Base-by-base conservation (phyloP, 2,113 vertebrate species). In the Okapia johnstoni region DNA sequence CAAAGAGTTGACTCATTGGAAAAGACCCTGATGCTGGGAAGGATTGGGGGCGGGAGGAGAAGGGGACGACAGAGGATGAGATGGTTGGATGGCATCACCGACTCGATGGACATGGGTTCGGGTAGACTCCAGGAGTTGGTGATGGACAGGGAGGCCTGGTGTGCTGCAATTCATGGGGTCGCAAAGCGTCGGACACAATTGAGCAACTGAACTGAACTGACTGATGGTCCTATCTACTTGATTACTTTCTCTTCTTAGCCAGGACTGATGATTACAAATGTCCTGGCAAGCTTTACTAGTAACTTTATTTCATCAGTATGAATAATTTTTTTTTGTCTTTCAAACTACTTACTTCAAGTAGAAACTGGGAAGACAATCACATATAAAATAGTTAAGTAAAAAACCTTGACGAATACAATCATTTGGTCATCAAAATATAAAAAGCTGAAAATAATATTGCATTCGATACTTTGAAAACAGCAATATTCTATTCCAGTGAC, bases 321-420 rank as follows among this genome's bases (percentile, higher is more conserved):
- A 52, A 43, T 94, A 86, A 55, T 7, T 50, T 60, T 93, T 81
- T 70, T 58, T 60, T 60, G 58, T 26, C 48, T 91, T 96, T 92
- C n/a, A 97, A 96, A 96, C 13, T 96, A 90, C 92, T 97, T 96
- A 96, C 96, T 95, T 86, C 63, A 95, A 94, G 95, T 93, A 81
- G 36, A 95, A 96, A 92, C 58, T 52, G 88, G 50, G 36, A 90
- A 89, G 48, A 94, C 26, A 52, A 7, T 73, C 21, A 13, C 70
- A 76, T 57, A 26, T 90, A 79, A 91, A 57, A 92, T 23, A 85
- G 57, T 43, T 70, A 43, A 46, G 63, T 73, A 10, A 88, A 50
- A 76, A 76, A 23, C 14, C 54, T 88, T 19, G 26, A 94, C 4
- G 25, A 77, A 36, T 46, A 57, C 7, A 92, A 33, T 88, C 28